Evolutionary conservation across 2,113 vertebrate species (phyloP).

Genomic region (Dasypus novemcinctus): DNA sequence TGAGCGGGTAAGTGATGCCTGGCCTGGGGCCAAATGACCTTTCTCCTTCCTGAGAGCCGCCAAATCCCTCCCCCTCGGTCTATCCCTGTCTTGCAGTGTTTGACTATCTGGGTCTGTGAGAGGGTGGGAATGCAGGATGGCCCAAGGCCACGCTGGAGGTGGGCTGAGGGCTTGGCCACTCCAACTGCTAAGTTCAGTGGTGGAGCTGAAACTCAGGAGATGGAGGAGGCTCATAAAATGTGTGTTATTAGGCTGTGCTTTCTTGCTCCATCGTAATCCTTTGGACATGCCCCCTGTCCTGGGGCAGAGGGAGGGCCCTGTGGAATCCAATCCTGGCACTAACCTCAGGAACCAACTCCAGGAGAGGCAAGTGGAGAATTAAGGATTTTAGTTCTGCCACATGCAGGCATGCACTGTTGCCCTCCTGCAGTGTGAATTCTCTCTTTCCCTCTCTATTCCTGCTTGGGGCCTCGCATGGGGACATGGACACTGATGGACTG

Average conservation of each 20-base stretch:
- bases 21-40: neutral
- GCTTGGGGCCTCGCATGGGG: neutral
- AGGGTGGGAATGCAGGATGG: neutral
- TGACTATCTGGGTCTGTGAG: neutral
- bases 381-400: neutral
- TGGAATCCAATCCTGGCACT: neutral
- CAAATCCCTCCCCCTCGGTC: neutral
- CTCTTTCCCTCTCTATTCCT: neutral
- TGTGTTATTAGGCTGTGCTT: neutral
- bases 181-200: neutral
- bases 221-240: neutral
- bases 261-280: neutral
- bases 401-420: neutral
- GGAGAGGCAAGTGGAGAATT: neutral
- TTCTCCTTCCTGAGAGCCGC: neutral
- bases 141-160: neutral
- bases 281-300: neutral
- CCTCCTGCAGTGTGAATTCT: neutral
- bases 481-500: neutral
- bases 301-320: neutral
- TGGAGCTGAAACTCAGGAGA: neutral
- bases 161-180: neutral
- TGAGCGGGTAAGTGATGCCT: constrained; percentile 91
- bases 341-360: neutral
- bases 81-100: neutral